Evolutionary conservation across 2,888 invertebrate species (phyloP).

Genomic region (Marasmarcha lunaedactyla): DNA sequence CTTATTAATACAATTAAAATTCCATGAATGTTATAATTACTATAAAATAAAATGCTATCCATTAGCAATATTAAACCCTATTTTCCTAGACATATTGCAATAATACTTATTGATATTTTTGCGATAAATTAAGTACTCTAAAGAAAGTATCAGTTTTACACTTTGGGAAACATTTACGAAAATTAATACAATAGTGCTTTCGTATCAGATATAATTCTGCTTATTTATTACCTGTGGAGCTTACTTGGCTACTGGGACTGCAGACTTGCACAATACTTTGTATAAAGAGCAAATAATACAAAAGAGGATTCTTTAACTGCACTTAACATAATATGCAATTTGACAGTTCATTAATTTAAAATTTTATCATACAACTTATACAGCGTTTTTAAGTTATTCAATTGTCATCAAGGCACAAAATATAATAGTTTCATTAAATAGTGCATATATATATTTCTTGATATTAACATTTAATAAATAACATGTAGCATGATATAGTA

Average conservation of each 20-base stretch:
- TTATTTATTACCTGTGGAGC: no score
- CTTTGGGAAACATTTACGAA: constrained; percentile 2
- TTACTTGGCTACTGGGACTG: no score
- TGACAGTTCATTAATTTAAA: no score
- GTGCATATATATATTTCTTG: constrained; percentile 16
- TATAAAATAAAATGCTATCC: constrained; percentile 31
- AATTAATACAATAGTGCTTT: background rate
- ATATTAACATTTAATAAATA: constrained; percentile 21
- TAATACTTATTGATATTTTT: constrained; percentile 37
- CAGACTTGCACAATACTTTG: no score
- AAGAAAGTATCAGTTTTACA: constrained; percentile 15
- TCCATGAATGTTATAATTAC: constrained; percentile 4
- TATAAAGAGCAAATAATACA: no score
- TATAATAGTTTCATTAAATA: constrained; percentile 25
- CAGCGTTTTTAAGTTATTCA: no score
- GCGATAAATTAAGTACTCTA: constrained; percentile 43
- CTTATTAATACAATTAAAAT: constrained; percentile 16
- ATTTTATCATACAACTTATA: no score
- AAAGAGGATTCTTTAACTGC: no score
- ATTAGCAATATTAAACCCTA: constrained; percentile 26
- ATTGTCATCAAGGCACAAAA: constrained; percentile 58
- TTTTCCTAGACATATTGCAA: constrained; percentile 29
- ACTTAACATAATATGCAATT: no score
- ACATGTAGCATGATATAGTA: constrained; percentile 36
- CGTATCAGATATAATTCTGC: constrained; percentile 14